Base-by-base conservation (phyloP, 2,113 vertebrate genomes). In the Neofelis nebulosa region DNA sequence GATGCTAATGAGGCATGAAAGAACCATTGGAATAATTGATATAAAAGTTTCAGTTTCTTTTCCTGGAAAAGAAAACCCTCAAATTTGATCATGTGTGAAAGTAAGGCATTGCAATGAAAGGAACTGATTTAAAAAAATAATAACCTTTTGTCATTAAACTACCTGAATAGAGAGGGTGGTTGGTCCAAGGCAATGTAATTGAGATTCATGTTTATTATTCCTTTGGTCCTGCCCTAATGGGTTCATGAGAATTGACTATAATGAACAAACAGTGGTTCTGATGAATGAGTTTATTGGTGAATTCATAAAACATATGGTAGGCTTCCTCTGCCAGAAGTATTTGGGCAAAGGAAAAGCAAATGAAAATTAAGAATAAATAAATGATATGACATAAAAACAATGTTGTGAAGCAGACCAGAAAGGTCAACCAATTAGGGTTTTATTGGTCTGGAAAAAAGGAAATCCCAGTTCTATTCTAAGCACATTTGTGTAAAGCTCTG, bases 291-390 rank as follows among this genome's bases (percentile, higher is more conserved):
- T 97, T 92, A 97, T 95, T 80, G 94, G 63, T 89, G 97, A 97
- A 96, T 97, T 96, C 94, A 96, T 92, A 95, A 96, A 98, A 95
- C 95, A 96, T 98, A 98, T 96, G 92, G 95, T 55, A 94, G 48
- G n/a, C 92, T 95, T 80, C 76, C 65, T 95, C 52, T 95, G 68
- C 92, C 68, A 68, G 74, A 80, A 96, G 50, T 93, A 82, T 96
- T 96, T 92, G 27, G 73, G 80, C 69, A 93, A 95, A 91, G 41
- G 25, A 94, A 93, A 93, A 92, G 61, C n/a, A 97, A 98, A 95
- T 94, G 45, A 96, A 98, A 97, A 92, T 38, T 14, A 96, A 95
- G 83, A 96, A 96, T 87, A 96, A 98, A 92, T 61, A 94, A 92
- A 92, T 89, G 73, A 68, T 38, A 94, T 33, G 55, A 73, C 50